Base-by-base conservation (phyloP, 1,140 invertebrate genomes). In the Lepidurus packardi region DNA sequence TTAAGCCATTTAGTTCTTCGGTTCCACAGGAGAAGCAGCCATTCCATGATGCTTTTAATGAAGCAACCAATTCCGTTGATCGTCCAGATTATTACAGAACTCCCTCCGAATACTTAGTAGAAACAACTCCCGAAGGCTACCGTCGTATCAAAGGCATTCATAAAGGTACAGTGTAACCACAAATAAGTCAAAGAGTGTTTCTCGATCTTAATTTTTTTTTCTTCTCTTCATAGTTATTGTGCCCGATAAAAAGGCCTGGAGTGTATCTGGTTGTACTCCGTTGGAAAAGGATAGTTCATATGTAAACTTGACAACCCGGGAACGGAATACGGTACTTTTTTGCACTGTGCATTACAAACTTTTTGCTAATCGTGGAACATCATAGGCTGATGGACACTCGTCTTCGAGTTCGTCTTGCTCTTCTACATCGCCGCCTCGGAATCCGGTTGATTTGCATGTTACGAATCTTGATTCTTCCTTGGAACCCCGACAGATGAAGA, bases 381-480 rank as follows among this genome's bases (percentile, higher is more conserved):
- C 8, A 4, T 4, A 65, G 53, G 53, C 53, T 65, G 53, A 65
- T 16, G 53, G 53, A 16, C 53, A 65, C 21, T 65, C 79, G 1
- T 42, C 47, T 21, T 77, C 43, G n/a, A 45, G 25, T 76, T 42
- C 73, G 1, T n/a, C 34, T 16, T 78, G 21, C 74, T 16, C 77
- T 7, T 78, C 53, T 11, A 78, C 34, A 1, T 24, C 76, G 7
- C 44, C 44, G 74, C 44, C 44, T 45, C 73, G 73, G 53, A 75
- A 47, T 74, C 87, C 88, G 1, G 89, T 93, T 21, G 91, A 93
- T 83, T 84, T 94, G 7, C 86, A 90, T 80, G 89, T 93, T 25
- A 90, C 91, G 42, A 93, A 93, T 85, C 85, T 94, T 75, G 92
- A 94, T 85, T 90, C 91, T 81, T 91, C 88, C 79, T 91, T 93